Evolutionary conservation across 2,113 vertebrate genomes (phyloP), one percentile per base, ranked within the genome.

Genomic region (Rhagologus leucostigma): DNA sequence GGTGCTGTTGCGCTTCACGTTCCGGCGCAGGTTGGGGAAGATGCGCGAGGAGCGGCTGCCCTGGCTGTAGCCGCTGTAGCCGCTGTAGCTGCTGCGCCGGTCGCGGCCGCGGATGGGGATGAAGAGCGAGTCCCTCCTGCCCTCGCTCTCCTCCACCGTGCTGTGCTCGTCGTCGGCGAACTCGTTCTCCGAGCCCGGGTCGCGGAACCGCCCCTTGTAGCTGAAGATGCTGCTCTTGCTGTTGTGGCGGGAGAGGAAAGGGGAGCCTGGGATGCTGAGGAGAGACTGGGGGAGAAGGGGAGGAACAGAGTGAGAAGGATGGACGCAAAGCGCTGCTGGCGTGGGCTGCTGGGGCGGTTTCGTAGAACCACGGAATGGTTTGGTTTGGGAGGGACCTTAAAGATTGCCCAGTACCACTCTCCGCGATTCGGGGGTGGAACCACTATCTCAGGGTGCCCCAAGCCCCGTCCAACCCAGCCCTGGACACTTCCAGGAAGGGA

Each of bases 151-250:
- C 96, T 99, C 99, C 91, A 99, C 99, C 0, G 99, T 99, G 97
- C 99, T 99, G 98, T 99, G 99, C 97, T 99, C 99, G 0, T 99
- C 99, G 3, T 99, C 99, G 0, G 99, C 99, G 15, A 99, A 99
- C 95, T 99, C 99, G 10, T 99, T 99, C 97, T 99, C 99, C 0
- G 99, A 99, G 73, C 97, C 99, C 0, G 99, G 99, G 84, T 99
- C 99, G 44, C 99, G 98, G 90, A 99, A 99, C 2, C 99, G 98
- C 0, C 98, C 95, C 74, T 99, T 98, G 97, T 99, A 99, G 98
- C 99, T 99, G 98, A 99, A 99, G 98, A 99, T 99, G 98, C 99
- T 99, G 98, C 99, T 99, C 95, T 98, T 99, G 98, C 99, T 99
- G 97, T 99, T 99, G 98, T 99, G 99, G 44, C 99, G 99, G 14